Evolutionary conservation across 2,888 invertebrate genomes (phyloP).

Genomic region (Embidobia sp.): DNA sequence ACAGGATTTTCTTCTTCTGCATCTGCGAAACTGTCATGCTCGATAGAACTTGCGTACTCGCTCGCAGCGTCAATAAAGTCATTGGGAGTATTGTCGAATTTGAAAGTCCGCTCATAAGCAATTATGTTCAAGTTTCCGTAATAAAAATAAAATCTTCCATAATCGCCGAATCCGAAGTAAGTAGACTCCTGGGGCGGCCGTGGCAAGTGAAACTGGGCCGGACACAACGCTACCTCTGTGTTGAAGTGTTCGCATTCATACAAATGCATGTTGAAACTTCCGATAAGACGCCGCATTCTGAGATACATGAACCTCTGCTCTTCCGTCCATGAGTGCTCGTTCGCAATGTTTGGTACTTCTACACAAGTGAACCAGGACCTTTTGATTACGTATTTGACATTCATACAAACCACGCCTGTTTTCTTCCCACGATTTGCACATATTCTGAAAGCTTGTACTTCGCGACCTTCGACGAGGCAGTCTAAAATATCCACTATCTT

Average conservation of each 20-base stretch:
- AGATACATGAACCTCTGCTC: conserved; percentile 79
- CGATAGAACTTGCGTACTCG: conserved; percentile 49
- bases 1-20: conserved; percentile 53
- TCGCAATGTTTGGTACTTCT: conserved; percentile 67
- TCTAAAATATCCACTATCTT: conserved; percentile 78
- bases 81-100: conserved; percentile 39
- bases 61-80: conserved; percentile 54
- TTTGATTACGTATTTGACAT: conserved; percentile 75
- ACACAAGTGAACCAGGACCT: conserved; percentile 79
- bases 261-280: conserved; percentile 76
- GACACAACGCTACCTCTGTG: conserved; percentile 67
- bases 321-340: conserved; percentile 77
- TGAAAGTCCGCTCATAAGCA: conserved; percentile 75
- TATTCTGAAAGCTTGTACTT: conserved; percentile 72
- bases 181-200: conserved; percentile 73
- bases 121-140: conserved; percentile 80
- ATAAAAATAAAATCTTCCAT: conserved; percentile 76
- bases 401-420: conserved; percentile 72
- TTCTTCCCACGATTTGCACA: conserved; percentile 64
- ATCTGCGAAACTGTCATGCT: conserved; percentile 38
- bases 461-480: conserved; percentile 76
- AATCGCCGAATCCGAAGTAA: conserved; percentile 79
- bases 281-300: conserved; percentile 76
- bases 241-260: conserved; percentile 74
- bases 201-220: conserved; percentile 56